Conservation (phyloP, 1,140 invertebrate species). For the Trachelipus rathkii region DNA sequence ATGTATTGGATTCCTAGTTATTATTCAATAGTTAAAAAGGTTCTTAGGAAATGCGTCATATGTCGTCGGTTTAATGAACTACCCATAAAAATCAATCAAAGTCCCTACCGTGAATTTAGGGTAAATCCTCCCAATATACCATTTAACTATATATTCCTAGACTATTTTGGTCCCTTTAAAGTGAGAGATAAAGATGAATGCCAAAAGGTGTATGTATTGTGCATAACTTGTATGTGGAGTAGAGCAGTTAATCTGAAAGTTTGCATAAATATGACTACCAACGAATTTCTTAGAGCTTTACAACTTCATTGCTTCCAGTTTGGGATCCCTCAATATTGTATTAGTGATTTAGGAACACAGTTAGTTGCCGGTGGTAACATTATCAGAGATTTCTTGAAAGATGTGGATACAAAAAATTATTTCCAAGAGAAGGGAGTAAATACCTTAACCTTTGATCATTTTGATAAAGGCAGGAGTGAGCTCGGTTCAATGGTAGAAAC, state of each 20-base stretch:
- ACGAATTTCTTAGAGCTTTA: neutral
- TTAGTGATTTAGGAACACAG: constrained; percentile 4
- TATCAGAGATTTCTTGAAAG: neutral
- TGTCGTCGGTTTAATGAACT: constrained; percentile 13
- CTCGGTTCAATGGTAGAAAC: constrained; percentile 7
- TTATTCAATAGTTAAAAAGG: neutral
- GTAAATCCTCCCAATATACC: neutral
- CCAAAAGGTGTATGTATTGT: neutral
- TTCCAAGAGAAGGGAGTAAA: neutral
- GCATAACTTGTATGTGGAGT: constrained; percentile 18
- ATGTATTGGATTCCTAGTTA: neutral
- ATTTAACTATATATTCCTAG: neutral
- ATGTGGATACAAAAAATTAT: neutral
- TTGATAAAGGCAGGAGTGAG: constrained; percentile 14
- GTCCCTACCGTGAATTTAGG: neutral
- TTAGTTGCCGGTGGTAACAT: constrained; percentile 7
- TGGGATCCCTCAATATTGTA: neutral
- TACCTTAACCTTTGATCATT: neutral
- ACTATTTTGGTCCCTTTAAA: neutral
- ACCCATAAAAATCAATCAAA: constrained; percentile 14
- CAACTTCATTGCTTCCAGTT: constrained; percentile 4
- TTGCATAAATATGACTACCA: neutral
- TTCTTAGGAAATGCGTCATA: neutral
- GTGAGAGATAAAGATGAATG: neutral
- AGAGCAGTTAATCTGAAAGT: constrained; percentile 18